Conservation (phyloP, 2,113 vertebrate genomes). For the Alces alces region DNA sequence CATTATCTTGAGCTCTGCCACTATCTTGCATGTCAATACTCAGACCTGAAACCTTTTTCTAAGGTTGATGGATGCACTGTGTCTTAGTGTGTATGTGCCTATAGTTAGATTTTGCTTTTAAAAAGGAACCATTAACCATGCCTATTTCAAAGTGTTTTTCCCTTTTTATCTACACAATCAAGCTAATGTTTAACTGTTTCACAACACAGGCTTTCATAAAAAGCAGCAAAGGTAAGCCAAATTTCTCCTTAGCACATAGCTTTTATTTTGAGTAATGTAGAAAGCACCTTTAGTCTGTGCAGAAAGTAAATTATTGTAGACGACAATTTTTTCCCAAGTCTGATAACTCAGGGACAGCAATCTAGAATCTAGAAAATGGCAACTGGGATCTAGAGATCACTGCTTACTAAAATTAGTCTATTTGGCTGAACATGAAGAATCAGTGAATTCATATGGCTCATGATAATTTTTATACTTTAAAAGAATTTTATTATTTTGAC, state of each 20-base stretch:
- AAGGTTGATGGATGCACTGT: conserved; percentile 65
- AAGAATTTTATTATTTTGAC: background rate
- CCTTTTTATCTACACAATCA: conserved; percentile 16
- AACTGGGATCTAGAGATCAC: background rate
- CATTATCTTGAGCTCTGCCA: conserved; percentile 58
- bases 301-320: background rate
- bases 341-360: background rate
- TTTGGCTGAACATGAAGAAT: background rate
- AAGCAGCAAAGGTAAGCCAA: background rate
- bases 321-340: background rate
- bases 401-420: background rate
- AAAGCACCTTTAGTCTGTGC: background rate
- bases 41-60: conserved; percentile 61
- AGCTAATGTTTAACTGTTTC: conserved; percentile 60
- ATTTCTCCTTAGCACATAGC: background rate
- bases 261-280: conserved; percentile 2
- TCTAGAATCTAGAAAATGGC: background rate
- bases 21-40: conserved; percentile 58
- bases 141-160: conserved; percentile 54
- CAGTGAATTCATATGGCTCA: background rate
- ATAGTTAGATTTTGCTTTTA: conserved; percentile 71
- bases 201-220: background rate
- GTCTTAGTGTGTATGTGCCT: conserved; percentile 46
- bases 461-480: background rate
- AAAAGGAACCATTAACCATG: conserved; percentile 60